These are phyloP conservation scores for Ferrisia virgata DNA, from an alignment of 2,888 invertebrate species.

Conservation along the genomic window DNA sequence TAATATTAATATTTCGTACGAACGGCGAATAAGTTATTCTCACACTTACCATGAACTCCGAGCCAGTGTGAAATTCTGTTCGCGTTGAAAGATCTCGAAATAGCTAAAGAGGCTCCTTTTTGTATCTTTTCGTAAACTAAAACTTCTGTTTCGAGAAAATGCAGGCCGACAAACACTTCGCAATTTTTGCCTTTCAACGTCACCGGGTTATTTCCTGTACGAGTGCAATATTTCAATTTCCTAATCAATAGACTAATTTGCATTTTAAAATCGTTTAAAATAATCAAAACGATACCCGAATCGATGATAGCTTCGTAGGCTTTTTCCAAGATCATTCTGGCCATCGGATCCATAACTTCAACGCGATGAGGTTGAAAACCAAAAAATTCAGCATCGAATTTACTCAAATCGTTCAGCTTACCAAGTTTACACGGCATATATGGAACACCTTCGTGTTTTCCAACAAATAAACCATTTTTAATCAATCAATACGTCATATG, in stretches of 20 bases:
- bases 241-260: background rate
- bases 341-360: slow-evolving; percentile 56
- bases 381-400: slow-evolving; percentile 56
- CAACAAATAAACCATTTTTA: too few relatives aligned
- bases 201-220: slow-evolving; percentile 21
- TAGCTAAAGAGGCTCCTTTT: slow-evolving; percentile 8
- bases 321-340: slow-evolving; percentile 54
- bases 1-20: too few relatives aligned
- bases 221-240: too few relatives aligned
- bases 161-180: slow-evolving; percentile 33
- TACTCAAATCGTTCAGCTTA: slow-evolving; percentile 52
- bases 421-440: slow-evolving; percentile 50
- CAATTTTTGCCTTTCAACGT: slow-evolving; percentile 35
- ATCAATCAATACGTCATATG: too few relatives aligned
- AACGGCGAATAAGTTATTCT: too few relatives aligned
- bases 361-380: slow-evolving; percentile 56
- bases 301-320: slow-evolving; percentile 57
- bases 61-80: slow-evolving; percentile 44
- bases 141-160: slow-evolving; percentile 30
- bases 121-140: slow-evolving; percentile 30
- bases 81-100: slow-evolving; percentile 27
- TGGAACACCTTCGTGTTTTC: background rate
- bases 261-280: too few relatives aligned
- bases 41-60: slow-evolving; percentile 38
- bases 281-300: slow-evolving; percentile 56